These are phyloP conservation scores for Tangara arthus DNA, from an alignment of 2,797 vertebrate genomes.

Conservation along the genomic window DNA sequence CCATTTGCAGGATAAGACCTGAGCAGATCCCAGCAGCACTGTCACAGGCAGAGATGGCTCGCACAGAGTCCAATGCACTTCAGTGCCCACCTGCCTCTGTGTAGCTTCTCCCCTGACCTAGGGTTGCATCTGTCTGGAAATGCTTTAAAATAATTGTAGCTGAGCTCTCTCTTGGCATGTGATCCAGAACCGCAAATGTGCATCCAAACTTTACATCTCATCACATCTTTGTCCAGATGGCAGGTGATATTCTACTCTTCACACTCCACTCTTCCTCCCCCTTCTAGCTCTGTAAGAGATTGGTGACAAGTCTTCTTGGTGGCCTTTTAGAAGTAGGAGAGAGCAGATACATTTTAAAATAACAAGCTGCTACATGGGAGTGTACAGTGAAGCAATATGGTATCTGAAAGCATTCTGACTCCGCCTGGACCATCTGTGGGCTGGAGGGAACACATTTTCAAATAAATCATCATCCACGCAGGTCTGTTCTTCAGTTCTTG, in stretches of 20 bases:
- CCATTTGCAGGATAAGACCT: not conserved
- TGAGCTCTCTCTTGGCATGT: constrained; percentile 32
- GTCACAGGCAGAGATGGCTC: not conserved
- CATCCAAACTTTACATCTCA: constrained; percentile 56
- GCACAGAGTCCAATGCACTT: not conserved
- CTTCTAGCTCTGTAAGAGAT: constrained; percentile 33
- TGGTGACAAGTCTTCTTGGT: constrained; percentile 48
- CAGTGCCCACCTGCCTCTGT: not conserved
- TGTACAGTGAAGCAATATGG: constrained; percentile 29
- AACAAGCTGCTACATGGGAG: constrained; percentile 52
- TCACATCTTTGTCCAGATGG: constrained; percentile 66
- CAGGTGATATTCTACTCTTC: constrained; percentile 67
- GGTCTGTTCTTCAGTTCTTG: not conserved
- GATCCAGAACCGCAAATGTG: constrained; percentile 25
- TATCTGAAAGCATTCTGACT: constrained; percentile 43
- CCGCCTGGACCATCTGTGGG: constrained; percentile 7
- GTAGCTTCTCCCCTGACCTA: not conserved
- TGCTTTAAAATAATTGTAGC: constrained; percentile 12
- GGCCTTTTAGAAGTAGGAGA: constrained; percentile 60
- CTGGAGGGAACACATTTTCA: constrained; percentile 22
- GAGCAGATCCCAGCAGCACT: not conserved
- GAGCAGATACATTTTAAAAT: constrained; percentile 54
- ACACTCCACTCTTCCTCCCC: constrained; percentile 60
- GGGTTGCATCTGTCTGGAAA: not conserved
- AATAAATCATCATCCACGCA: constrained; percentile 1